Evolutionary conservation across 2,888 invertebrate genomes (phyloP).

Genomic region (Agrochola litura): DNA sequence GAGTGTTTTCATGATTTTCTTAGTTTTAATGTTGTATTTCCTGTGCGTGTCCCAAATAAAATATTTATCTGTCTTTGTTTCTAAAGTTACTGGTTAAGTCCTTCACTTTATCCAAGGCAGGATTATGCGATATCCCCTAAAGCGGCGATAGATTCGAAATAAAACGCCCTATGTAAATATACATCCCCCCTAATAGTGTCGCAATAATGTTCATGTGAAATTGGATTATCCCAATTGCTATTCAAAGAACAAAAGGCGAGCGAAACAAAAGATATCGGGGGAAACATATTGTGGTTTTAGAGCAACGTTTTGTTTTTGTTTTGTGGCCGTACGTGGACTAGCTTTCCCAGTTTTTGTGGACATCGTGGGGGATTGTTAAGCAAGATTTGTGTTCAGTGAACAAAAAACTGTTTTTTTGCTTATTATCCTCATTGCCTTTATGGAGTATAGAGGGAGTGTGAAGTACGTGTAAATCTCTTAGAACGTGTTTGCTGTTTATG

Average conservation of each 20-base stretch:
- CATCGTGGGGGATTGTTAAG: slow-evolving; percentile 67
- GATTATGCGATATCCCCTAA: background rate
- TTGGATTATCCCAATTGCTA: slow-evolving; percentile 70
- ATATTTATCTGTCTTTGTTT: too few relatives aligned
- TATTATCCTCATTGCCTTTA: slow-evolving; percentile 69
- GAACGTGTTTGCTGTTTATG: slow-evolving; percentile 57
- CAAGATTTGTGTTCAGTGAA: slow-evolving; percentile 75
- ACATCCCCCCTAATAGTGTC: slow-evolving; percentile 37
- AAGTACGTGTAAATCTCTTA: slow-evolving; percentile 59
- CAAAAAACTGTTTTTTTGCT: slow-evolving; percentile 67
- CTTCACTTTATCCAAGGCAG: background rate
- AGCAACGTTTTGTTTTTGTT: slow-evolving; percentile 74
- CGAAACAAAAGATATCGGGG: slow-evolving; percentile 74
- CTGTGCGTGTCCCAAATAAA: too few relatives aligned
- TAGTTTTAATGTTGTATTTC: too few relatives aligned
- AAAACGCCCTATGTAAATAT: slow-evolving; percentile 42
- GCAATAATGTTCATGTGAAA: slow-evolving; percentile 66
- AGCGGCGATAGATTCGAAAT: slow-evolving; percentile 29
- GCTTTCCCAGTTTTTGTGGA: slow-evolving; percentile 71
- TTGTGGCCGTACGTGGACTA: slow-evolving; percentile 65
- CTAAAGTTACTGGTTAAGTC: background rate
- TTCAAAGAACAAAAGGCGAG: slow-evolving; percentile 70
- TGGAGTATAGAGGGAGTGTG: slow-evolving; percentile 53
- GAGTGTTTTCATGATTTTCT: too few relatives aligned
- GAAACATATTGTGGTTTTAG: slow-evolving; percentile 74